Evolutionary conservation across 35 echinoderm and acorn worm genomes (phyloP).

Genomic region (Heliocidaris tuberculata): DNA sequence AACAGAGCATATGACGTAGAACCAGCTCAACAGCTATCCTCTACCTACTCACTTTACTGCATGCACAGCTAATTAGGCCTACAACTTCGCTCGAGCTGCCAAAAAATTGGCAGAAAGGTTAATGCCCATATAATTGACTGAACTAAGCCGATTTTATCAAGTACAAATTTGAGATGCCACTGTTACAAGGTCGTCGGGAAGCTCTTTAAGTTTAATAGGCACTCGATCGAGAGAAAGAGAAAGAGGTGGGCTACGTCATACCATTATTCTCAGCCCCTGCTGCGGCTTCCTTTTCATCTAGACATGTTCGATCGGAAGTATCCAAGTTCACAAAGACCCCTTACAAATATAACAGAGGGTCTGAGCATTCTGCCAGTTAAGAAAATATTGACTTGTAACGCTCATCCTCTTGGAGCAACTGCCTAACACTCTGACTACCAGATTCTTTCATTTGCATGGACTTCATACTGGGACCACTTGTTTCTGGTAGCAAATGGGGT

Average conservation of each 20-base stretch:
- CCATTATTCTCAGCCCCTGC: not conserved
- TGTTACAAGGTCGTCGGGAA: not conserved
- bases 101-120: not conserved
- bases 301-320: not conserved
- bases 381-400: not conserved
- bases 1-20: too few species aligned
- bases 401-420: not conserved
- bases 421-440: too few species aligned
- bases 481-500: not conserved
- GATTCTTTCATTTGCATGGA: too few species aligned
- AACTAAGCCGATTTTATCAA: not conserved
- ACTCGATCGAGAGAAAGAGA: not conserved
- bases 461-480: too few species aligned
- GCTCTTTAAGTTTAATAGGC: not conserved
- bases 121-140: conserved; percentile 5
- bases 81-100: not conserved
- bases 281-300: not conserved
- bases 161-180: not conserved
- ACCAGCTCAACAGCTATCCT: not conserved
- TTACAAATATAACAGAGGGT: too few species aligned
- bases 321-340: not conserved
- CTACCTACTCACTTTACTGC: not conserved
- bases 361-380: not conserved
- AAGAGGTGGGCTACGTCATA: not conserved
- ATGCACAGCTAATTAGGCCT: not conserved